Evolutionary conservation across 2,797 vertebrate genomes (phyloP), one percentile per base, ranked within the genome.

Genomic region (Crocidura indochinensis): DNA sequence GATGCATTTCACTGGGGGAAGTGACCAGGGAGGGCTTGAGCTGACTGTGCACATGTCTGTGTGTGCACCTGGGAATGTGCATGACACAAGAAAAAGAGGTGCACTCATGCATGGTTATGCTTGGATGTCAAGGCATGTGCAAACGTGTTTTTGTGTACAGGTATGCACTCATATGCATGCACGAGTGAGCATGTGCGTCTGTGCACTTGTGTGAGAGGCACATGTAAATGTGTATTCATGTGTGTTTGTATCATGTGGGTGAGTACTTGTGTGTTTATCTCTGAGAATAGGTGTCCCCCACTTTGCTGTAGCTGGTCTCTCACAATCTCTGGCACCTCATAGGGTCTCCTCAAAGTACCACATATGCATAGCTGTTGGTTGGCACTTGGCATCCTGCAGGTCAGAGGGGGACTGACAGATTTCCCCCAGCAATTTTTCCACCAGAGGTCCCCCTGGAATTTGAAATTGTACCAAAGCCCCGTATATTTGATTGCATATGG

Each of bases 361-460:
- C 24, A 20, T 15, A 20, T 71, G 27, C 22, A 75, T 76, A 15
- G n/a, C 79, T 71, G 3, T 83, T 76, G 95, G 95, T n/a, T 73
- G 71, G 92, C 96, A 82, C n/a, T 95, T 93, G 93, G 6, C 31
- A 83, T 91, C 86, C 76, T 94, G 49, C 73, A 56, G 46, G 67
- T 49, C 92, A 96, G 38, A 5, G 92, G 88, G 86, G 29, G 87
- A 86, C 31, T 72, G n/a, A 56, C 31, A 92, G 14, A n/a, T 90
- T 86, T 90, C 87, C 94, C 49, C 79, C 79, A 93, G 94, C 94
- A 91, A 76, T 92, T 95, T 81, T 11, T 9, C 83, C 89, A 91
- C 8, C 71, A 10, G 60, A 87, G 88, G 56, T 88, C 68, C 14
- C 64, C 62, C 29, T 51, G 27, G n/a, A 91, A 93, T 95, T 93